Base-by-base conservation (phyloP, 2,113 vertebrate species). In the Atractosteus spatula region DNA sequence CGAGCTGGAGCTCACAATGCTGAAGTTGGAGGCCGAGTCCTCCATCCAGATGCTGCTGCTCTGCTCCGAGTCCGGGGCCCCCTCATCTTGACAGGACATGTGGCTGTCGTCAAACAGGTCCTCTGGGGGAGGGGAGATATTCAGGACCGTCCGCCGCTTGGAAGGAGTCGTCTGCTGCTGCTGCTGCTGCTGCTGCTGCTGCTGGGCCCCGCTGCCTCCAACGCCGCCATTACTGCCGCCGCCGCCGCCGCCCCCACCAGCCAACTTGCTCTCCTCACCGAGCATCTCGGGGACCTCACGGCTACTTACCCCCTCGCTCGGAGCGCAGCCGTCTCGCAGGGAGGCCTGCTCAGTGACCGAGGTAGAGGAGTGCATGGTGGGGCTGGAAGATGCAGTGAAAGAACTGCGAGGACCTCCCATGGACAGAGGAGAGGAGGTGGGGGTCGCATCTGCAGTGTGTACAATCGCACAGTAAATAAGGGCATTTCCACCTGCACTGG, bases 31-130 rank as follows among this genome's bases (percentile, higher is more conserved):
- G 82, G 94, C 90, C 41, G 97, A 98, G 89, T 98, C 97, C 76
- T 99, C 97, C 88, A 96, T 95, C 97, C 97, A 99, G 85, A 99
- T 97, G 91, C 93, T 98, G 94, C 90, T 94, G 89, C 97, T 99
- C 87, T 98, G 97, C 75, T 99, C 97, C 11, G 96, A 98, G 83
- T 98, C 97, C 82, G 83, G 90, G 77, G 91, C 88, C 14, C 89
- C 83, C 80, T 96, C 96, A 85, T 96, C 95, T 87, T 97, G 96
- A 91, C 96, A 99, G 82, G 97, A 98, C 96, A 97, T 98, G 81
- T 76, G 89, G 86, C 97, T 99, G 88, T 97, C 95, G 83, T 98
- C 96, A 72, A 99, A 91, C 89, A 99, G 89, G 89, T 99, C 97
- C 88, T 98, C 95, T 4, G 97, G 97, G 51, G 97, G 97, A 72